Evolutionary conservation across 2,113 vertebrate genomes (phyloP).

Genomic region (Rhea americana): DNA sequence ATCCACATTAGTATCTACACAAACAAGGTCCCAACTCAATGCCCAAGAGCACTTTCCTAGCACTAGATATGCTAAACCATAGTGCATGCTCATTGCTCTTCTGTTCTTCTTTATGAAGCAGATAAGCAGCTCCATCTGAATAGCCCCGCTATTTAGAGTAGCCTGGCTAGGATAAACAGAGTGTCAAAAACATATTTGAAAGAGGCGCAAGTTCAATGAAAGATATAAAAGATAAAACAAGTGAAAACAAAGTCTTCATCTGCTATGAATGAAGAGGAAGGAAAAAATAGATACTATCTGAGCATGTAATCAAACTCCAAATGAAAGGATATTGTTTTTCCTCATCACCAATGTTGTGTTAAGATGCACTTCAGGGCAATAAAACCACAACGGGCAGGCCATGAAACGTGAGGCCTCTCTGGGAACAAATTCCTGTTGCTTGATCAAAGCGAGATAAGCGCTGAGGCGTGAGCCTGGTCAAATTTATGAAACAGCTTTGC

Average conservation of each 20-base stretch:
- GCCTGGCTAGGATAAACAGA: background rate
- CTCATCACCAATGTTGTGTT: constrained; percentile 3
- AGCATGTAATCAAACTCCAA: constrained; percentile 26
- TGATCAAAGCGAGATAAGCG: constrained; percentile 31
- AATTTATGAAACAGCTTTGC: background rate
- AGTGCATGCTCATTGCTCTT: background rate
- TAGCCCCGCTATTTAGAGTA: background rate
- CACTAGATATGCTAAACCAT: background rate
- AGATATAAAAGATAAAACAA: constrained; percentile 10
- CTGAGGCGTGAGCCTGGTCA: background rate
- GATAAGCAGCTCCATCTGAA: background rate
- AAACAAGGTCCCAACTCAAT: background rate
- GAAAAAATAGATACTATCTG: background rate
- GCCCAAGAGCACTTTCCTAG: background rate
- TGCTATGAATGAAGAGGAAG: constrained; percentile 10
- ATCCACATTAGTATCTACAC: background rate
- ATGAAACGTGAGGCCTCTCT: background rate
- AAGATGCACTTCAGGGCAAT: constrained; percentile 22
- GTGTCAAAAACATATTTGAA: background rate
- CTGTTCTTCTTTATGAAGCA: background rate
- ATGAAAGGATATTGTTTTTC: constrained; percentile 37
- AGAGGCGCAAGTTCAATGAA: constrained; percentile 9
- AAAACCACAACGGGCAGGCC: background rate
- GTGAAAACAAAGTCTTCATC: constrained; percentile 25
- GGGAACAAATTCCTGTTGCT: background rate